phyloP scores from a whole-genome alignment of 2,888 invertebrate genomes.

The Stomorhina lunata region DNA sequence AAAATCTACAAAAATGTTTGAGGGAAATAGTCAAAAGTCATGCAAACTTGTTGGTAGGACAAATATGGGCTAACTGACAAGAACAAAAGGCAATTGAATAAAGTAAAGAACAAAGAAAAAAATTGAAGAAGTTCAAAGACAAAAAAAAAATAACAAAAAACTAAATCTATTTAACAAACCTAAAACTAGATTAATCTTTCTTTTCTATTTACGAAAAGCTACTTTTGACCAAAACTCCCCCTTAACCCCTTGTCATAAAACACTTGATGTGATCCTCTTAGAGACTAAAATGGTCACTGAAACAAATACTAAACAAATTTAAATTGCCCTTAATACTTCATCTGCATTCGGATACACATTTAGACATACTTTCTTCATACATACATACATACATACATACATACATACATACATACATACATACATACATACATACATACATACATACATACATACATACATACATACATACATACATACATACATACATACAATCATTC shows the following conservation, averaged over 20 bases:
- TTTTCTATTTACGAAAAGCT: neutral
- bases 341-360: no score
- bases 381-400: no score
- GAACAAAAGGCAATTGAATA: neutral
- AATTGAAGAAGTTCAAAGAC: neutral
- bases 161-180: constrained; percentile 39
- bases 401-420: no score
- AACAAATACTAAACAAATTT: constrained; percentile 33
- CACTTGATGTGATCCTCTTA: neutral
- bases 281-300: constrained; percentile 28
- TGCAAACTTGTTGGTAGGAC: constrained; percentile 55
- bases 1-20: neutral
- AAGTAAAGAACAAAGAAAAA: neutral
- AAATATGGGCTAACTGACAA: constrained; percentile 31
- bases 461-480: no score
- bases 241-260: neutral
- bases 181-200: constrained; percentile 47
- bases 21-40: constrained; percentile 48
- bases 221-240: neutral
- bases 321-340: constrained; percentile 37
- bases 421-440: no score
- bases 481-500: neutral
- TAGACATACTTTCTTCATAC: no score
- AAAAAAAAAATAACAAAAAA: neutral
- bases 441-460: no score